Percentiles rank a stretch among this genome's conserved stretches.
Conservation (phyloP, 35 echinoderm and acorn worm species). For the Stichopus chloronotus region DNA sequence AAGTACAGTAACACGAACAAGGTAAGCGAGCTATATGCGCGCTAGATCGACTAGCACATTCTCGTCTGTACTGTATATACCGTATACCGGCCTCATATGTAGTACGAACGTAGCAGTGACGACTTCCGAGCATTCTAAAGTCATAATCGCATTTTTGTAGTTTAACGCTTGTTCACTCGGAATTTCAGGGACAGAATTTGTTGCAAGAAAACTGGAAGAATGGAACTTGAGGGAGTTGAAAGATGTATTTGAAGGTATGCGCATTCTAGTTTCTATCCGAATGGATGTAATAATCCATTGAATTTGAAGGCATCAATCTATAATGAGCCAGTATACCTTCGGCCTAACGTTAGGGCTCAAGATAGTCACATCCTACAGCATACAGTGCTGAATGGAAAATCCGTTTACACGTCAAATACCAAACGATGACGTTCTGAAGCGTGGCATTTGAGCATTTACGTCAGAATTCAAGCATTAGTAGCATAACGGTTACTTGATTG, state of each 20-base stretch:
- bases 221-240: constrained; percentile 8
- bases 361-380: not conserved
- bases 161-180: not conserved
- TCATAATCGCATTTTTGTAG: not conserved
- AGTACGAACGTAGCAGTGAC: too few relatives aligned
- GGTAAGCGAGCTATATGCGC: not conserved
- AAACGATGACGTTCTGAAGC: not conserved
- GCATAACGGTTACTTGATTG: constrained; percentile 16
- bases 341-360: not conserved
- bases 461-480: not conserved
- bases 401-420: not conserved
- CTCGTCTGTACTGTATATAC: not conserved
- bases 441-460: not conserved
- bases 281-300: not conserved
- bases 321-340: not conserved
- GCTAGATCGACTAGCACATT: not conserved
- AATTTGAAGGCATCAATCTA: not conserved
- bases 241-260: constrained; percentile 9
- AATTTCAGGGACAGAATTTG: not conserved
- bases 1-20: not conserved
- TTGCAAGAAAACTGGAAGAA: constrained; percentile 4
- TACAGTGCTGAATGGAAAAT: not conserved
- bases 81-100: too few relatives aligned
- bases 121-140: too few relatives aligned
- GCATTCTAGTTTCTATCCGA: not conserved